These are phyloP conservation scores for Plutomurus gul DNA, from an alignment of 1,140 invertebrate species.

Conservation along the genomic window DNA sequence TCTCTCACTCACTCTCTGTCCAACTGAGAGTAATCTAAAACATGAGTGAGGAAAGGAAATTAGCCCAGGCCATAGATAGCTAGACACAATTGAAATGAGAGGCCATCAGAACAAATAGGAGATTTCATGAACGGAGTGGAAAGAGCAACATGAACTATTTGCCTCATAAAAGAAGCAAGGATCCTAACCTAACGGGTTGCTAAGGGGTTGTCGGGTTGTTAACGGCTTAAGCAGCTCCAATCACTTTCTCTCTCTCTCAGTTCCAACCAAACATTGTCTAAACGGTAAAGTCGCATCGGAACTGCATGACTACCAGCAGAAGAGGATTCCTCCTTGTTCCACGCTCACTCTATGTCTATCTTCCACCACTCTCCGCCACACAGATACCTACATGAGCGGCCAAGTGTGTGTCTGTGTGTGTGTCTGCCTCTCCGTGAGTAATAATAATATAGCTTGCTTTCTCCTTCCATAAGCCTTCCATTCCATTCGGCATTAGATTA, in stretches of 20 bases:
- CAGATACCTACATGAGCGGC: no score
- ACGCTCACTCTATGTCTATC: neutral
- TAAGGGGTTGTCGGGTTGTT: neutral
- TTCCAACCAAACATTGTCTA: neutral
- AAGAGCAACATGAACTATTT: neutral
- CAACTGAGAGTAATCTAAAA: no score
- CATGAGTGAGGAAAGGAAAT: neutral
- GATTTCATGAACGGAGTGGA: neutral
- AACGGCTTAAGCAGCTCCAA: neutral
- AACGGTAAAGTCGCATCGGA: no score
- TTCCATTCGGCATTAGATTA: no score
- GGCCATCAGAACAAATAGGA: neutral
- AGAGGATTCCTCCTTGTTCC: no score
- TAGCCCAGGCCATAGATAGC: neutral
- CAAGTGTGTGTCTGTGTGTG: no score
- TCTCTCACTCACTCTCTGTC: no score
- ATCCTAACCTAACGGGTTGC: conserved; percentile 15
- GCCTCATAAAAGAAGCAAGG: conserved; percentile 16
- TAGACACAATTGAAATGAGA: neutral
- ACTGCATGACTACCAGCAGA: no score
- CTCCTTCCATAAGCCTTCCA: no score
- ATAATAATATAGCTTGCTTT: no score
- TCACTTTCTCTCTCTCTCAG: neutral
- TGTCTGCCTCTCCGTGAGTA: no score
- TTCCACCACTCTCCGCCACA: no score